Conservation (phyloP, 1,140 invertebrate genomes). For the Papilio machaon region DNA sequence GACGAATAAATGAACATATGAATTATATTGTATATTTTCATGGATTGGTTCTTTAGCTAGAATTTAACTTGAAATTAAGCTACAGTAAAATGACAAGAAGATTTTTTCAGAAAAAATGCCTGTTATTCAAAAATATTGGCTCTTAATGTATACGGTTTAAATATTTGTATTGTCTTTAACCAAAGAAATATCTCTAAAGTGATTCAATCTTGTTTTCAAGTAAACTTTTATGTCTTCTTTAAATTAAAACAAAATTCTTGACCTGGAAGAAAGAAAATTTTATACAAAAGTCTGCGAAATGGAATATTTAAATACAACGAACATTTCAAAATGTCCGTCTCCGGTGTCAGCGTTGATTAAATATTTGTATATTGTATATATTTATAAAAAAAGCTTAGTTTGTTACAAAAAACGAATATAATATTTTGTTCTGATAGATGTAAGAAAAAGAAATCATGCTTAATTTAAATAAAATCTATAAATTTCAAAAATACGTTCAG, state of each 20-base stretch:
- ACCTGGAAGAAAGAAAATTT: neutral
- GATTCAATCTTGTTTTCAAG: conserved; percentile 22
- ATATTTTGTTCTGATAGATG: neutral
- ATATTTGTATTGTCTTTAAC: neutral
- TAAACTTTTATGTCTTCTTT: conserved; percentile 12
- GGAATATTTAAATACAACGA: conserved; percentile 7
- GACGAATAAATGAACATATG: neutral
- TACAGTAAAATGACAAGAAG: neutral
- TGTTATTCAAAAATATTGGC: neutral
- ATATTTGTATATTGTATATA: neutral
- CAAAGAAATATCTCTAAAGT: neutral
- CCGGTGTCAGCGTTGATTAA: neutral
- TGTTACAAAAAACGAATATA: neutral
- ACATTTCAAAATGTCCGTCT: neutral
- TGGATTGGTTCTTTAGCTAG: neutral
- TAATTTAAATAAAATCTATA: neutral
- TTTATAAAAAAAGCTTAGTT: neutral
- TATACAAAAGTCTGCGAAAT: conserved; percentile 12
- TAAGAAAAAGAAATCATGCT: neutral
- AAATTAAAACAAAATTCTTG: conserved; percentile 6
- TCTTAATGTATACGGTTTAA: neutral
- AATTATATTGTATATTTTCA: too few relatives aligned
- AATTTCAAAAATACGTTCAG: neutral
- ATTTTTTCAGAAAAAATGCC: neutral
- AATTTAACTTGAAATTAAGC: neutral